Conservation (phyloP, 2,888 invertebrate species). For the Thera britannica region DNA sequence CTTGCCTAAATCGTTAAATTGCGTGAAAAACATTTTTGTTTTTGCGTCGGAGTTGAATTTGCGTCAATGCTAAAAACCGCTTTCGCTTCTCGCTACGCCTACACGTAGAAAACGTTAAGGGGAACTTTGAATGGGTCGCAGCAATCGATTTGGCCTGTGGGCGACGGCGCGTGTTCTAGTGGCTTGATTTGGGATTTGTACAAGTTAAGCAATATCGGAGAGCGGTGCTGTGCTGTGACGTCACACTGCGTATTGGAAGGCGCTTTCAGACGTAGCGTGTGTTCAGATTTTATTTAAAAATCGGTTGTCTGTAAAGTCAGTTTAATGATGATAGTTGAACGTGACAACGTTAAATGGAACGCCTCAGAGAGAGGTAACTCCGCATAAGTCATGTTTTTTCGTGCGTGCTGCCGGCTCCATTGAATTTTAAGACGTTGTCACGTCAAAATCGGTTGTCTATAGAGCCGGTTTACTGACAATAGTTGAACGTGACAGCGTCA, state of each 20-base stretch:
- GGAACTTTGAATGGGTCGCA: constrained; percentile 36
- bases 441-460: too few species aligned
- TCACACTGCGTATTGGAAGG: constrained; percentile 27
- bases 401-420: too few species aligned
- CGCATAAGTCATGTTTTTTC: too few species aligned
- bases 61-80: not conserved
- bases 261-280: not conserved
- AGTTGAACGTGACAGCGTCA: too few species aligned
- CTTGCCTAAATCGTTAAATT: too few species aligned
- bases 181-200: constrained; percentile 49
- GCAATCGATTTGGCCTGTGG: constrained; percentile 46
- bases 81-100: constrained; percentile 15
- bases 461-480: too few species aligned
- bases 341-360: too few species aligned
- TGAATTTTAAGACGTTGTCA: too few species aligned
- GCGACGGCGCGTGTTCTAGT: constrained; percentile 61
- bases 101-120: not conserved
- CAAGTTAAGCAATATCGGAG: constrained; percentile 44
- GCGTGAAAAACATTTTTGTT: not conserved
- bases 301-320: too few species aligned
- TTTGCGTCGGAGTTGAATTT: not conserved
- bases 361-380: too few species aligned
- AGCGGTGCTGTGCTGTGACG: constrained; percentile 35
- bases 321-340: too few species aligned
- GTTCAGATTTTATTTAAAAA: too few species aligned